These are phyloP conservation scores for Chrysocyon brachyurus DNA, from an alignment of 2,797 vertebrate genomes.

Conservation along the genomic window DNA sequence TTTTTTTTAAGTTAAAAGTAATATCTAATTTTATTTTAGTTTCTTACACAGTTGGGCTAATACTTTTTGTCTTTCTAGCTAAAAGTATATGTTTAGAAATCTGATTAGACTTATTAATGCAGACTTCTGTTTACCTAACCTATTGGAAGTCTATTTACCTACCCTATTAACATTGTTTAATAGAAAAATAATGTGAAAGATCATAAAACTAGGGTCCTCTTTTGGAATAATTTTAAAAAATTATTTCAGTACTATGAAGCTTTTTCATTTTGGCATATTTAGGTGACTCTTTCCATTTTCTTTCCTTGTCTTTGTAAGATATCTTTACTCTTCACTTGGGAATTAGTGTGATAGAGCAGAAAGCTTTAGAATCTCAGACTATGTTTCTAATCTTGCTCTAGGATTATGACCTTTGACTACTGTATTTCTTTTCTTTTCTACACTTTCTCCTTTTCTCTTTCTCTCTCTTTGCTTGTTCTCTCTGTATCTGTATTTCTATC, in stretches of 20 bases:
- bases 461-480: neutral
- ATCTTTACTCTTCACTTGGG: neutral
- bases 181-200: neutral
- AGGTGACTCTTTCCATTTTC: neutral
- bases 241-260: neutral
- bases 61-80: neutral
- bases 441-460: neutral
- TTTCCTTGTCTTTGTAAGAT: neutral
- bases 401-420: neutral
- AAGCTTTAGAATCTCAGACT: neutral
- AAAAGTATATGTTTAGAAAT: neutral
- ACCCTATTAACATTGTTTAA: neutral
- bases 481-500: neutral
- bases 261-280: constrained; percentile 12
- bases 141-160: neutral
- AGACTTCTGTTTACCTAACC: neutral
- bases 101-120: neutral
- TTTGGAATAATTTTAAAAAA: neutral
- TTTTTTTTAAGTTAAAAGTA: neutral
- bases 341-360: neutral
- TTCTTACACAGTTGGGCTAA: neutral
- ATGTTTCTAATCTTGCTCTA: neutral
- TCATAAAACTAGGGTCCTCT: neutral
- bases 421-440: neutral
- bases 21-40: constrained; percentile 14